phyloP scores from a whole-genome alignment of 2,797 vertebrate species.

The Muraenolepis orangiensis region DNA sequence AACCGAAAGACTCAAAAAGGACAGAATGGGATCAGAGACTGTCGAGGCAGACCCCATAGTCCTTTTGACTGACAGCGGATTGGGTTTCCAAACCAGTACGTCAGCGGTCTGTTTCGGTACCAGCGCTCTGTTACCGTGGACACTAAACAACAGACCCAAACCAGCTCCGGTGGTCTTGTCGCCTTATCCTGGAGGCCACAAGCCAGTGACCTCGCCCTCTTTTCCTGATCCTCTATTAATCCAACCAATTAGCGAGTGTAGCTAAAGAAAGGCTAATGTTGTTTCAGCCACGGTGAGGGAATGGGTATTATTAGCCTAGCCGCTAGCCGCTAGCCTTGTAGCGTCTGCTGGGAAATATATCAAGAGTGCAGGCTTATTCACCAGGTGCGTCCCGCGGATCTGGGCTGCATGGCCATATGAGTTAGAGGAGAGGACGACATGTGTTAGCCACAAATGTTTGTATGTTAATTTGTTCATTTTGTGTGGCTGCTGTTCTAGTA shows the following conservation, averaged over 20 bases:
- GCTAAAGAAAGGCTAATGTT: constrained; percentile 57
- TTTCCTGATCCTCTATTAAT: constrained; percentile 47
- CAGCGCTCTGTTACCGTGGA: background rate
- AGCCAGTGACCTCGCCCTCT: background rate
- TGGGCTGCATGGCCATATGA: background rate
- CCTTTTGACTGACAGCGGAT: background rate
- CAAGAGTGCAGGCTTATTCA: background rate
- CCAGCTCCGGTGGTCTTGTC: background rate
- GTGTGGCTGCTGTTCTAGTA: background rate
- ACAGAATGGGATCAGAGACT: background rate
- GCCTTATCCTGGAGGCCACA: background rate
- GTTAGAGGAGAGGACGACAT: background rate
- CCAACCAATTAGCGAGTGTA: constrained; percentile 55
- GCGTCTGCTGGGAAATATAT: background rate
- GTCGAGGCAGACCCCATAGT: background rate
- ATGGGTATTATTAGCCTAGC: constrained; percentile 56
- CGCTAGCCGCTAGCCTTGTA: background rate
- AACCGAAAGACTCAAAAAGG: background rate
- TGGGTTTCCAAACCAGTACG: background rate
- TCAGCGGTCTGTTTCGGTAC: background rate
- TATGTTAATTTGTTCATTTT: background rate
- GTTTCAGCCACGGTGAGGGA: constrained; percentile 51
- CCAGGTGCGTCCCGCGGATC: background rate
- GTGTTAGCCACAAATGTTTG: background rate
- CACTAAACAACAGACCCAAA: background rate